Base-by-base conservation (phyloP, 2,888 invertebrate genomes). In the Amiota mariae region DNA sequence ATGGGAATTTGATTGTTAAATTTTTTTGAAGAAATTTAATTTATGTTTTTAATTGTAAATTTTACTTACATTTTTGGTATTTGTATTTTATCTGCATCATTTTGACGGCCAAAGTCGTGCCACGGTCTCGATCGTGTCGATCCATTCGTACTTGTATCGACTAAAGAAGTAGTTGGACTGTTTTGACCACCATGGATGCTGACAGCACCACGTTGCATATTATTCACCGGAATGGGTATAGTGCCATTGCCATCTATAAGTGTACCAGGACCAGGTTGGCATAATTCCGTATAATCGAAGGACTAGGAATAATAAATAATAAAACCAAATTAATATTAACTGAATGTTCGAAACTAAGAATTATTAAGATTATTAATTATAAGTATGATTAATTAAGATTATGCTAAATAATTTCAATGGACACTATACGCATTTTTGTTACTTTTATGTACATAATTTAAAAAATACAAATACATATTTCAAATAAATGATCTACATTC, bases 1-100 rank as follows among this genome's bases (percentile, higher is more conserved):
- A 36, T 36, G 36, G 36, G 6, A 36, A 36, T 4, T 6, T 36
- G 36, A 36, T 36, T 36, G 4, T 24, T 3, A 24, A 2, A 24
- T 1, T 24, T 24, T 24, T 24, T 1, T 24, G 3, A 24, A 24
- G 24, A 24, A 24, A 24, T 2, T n/a, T n/a, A n/a, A n/a, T n/a
- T n/a, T n/a, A n/a, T n/a, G n/a, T n/a, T 1, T 36, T 36, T 36
- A 4, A 36, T 6, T 36, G 1, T 36, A 36, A 36, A 6, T 36
- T 36, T 2, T 36, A 36, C 97, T 96, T 92, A 98, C 97, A 97
- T 92, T 95, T 98, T 98, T 90, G 97, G 97, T 92, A 98, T 98
- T 92, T 98, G 97, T 89, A 98, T 96, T 92, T 97, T 97, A 91
- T 97, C 97, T 73, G 96, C 96, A 90, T 97, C 97, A 88, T 96